Conservation (phyloP, 2,888 invertebrate genomes). For the Lissonota sp. region DNA sequence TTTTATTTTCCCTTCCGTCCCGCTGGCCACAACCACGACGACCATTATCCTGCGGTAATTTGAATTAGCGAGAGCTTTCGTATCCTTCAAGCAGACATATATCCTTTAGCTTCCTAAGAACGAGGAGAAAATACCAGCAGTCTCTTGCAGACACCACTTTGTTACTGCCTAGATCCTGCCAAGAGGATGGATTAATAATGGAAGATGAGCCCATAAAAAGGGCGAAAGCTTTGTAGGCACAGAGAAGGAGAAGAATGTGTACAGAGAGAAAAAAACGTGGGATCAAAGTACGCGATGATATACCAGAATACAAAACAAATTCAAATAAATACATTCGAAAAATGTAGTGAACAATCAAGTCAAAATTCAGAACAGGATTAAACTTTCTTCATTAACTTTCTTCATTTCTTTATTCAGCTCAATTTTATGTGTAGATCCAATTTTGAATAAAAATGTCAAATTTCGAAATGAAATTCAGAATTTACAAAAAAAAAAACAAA, state of each 20-base stretch:
- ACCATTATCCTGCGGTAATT: constrained; percentile 59
- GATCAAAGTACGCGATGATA: not conserved
- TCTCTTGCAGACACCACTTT: constrained; percentile 34
- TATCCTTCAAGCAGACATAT: constrained; percentile 20
- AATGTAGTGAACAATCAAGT: too few species aligned
- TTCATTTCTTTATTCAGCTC: too few species aligned
- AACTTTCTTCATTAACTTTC: too few species aligned
- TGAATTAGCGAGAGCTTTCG: constrained; percentile 52
- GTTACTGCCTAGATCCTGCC: constrained; percentile 54
- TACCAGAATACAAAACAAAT: not conserved
- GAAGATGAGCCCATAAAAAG: constrained; percentile 29
- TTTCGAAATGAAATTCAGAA: not conserved
- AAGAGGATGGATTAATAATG: constrained; percentile 59
- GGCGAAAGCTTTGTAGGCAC: constrained; percentile 9
- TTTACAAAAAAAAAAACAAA: not conserved
- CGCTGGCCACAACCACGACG: constrained; percentile 41
- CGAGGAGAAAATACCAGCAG: constrained; percentile 18
- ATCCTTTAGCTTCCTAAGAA: constrained; percentile 5
- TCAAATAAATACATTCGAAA: not conserved
- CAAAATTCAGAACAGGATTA: too few species aligned
- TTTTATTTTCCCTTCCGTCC: constrained; percentile 58
- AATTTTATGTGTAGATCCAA: not conserved
- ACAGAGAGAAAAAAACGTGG: not conserved
- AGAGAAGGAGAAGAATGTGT: not conserved
- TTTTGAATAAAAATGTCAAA: not conserved